Percentiles rank a stretch among this genome's conserved stretches.
Conservation (phyloP, 2,113 vertebrate species). For the Seriola quinqueradiata region DNA sequence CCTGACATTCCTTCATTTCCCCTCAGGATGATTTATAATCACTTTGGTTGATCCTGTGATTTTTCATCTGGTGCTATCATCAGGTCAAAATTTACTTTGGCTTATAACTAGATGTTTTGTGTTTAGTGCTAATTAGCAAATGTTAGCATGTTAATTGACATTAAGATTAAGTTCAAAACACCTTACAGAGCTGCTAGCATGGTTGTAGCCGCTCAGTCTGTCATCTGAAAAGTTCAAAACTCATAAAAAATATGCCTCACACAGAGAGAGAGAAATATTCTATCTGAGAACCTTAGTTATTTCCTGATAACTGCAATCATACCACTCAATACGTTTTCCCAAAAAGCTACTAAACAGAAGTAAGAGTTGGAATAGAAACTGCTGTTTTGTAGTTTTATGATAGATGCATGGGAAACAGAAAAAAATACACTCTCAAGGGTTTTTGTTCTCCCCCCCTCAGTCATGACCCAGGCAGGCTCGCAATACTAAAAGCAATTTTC, state of each 20-base stretch:
- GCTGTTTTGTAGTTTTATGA: conserved; percentile 26
- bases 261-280: background rate
- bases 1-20: background rate
- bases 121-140: no score
- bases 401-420: conserved; percentile 18
- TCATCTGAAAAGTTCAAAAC: background rate
- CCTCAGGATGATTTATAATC: background rate
- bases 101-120: background rate
- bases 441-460: conserved; percentile 16
- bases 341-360: background rate
- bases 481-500: conserved; percentile 40
- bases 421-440: background rate
- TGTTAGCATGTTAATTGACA: no score
- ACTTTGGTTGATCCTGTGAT: no score
- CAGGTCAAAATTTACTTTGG: no score
- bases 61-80: no score
- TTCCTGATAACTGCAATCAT: background rate
- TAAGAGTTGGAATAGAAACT: conserved; percentile 19
- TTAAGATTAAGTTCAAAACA: background rate
- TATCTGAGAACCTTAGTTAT: background rate
- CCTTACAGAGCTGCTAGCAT: background rate
- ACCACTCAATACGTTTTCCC: background rate
- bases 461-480: conserved; percentile 20
- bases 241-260: background rate
- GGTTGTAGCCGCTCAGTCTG: background rate